Percentiles rank a stretch among this genome's conserved stretches.
phyloP scores from a whole-genome alignment of 2,113 vertebrate species.

The Cariama cristata region DNA sequence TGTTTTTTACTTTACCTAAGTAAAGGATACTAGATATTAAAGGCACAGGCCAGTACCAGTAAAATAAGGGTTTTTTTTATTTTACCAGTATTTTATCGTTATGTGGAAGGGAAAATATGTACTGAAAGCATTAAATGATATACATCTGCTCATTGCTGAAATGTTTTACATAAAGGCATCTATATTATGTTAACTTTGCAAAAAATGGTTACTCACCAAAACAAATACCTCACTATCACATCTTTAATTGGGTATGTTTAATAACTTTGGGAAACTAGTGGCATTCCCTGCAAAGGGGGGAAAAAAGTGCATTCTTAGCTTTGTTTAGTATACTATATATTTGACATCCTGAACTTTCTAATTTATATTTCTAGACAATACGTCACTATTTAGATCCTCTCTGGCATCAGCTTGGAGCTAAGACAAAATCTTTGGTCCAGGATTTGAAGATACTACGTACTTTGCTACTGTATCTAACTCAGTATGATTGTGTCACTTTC shows the following conservation, averaged over 20 bases:
- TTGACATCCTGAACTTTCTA: background rate
- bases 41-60: background rate
- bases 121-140: background rate
- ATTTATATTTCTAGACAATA: constrained; percentile 84
- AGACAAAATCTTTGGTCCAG: constrained; percentile 94
- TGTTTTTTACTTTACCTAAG: background rate
- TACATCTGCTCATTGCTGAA: background rate
- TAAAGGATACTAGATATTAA: background rate
- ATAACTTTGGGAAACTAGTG: background rate
- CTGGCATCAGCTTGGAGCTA: constrained; percentile 96
- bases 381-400: constrained; percentile 94
- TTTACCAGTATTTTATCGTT: background rate
- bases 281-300: background rate
- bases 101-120: background rate
- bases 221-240: background rate
- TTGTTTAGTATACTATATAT: background rate
- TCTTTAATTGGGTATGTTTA: background rate
- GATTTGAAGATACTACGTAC: constrained; percentile 93
- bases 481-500: constrained; percentile 97
- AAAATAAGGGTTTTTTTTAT: background rate
- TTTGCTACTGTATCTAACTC: constrained; percentile 92
- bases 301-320: background rate
- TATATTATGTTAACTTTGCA: background rate
- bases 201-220: background rate
- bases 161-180: background rate